Evolutionary conservation across 2,113 vertebrate genomes (phyloP), one percentile per base, ranked within the genome.

Genomic region (Cygnus buccinator): DNA sequence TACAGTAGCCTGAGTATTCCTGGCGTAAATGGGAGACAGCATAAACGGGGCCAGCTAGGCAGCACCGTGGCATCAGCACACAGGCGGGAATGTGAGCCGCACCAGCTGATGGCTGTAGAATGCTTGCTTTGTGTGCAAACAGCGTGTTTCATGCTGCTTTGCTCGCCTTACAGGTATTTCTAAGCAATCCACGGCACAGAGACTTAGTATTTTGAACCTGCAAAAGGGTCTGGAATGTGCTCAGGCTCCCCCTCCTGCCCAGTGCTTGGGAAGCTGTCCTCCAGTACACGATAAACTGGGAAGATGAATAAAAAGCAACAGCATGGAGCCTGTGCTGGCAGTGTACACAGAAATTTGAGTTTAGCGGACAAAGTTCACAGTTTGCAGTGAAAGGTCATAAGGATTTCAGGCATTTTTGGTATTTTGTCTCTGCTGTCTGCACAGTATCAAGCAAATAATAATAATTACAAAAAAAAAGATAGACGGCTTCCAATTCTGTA

Each of bases 351-450:
- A 79, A 91, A 75, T 58, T 55, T 55, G 79, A 87, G 87, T 94
- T 91, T 75, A 92, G 61, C 33, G 6, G 80, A 82, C 91, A 78
- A 88, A 97, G 93, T 96, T 96, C 91, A 94, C 94, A 96, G 91
- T 94, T 96, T 97, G 85, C 95, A 93, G 93, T 87, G 91, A 94
- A 97, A 96, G 94, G 83, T 97, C 87, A 33, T 54, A 84, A 95
- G 80, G 95, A 94, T 96, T 96, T 94, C 89, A 96, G 58, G 77
- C 80, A 96, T 97, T 96, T 97, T 86, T 95, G 89, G 94, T 94
- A 93, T 93, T 94, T 92, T 89, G 77, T 94, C 89, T 96, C 84
- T 83, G 84, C 87, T 96, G 87, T 93, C 93, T 97, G 91, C 90
- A 84, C 83, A 96, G 76, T 91, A 91, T 95, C 91, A 94, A 85